Evolutionary conservation across 37 sponge, comb jelly and placozoan genomes (phyloP).

Genomic region (Cladorhizidae sp.): DNA sequence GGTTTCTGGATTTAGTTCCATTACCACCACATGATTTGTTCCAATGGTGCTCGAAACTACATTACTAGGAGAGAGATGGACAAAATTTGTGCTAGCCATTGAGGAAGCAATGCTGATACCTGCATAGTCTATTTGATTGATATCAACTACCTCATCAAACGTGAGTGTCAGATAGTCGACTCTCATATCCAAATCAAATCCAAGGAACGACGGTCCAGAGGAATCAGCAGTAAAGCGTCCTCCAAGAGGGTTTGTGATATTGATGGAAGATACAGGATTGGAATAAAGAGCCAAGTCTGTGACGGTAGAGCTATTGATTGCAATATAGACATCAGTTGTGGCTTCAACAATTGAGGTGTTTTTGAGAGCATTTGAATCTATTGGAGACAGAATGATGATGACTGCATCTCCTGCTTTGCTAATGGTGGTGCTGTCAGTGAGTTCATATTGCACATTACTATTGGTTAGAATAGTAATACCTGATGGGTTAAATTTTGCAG

Average conservation of each 20-base stretch:
- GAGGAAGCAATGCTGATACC: constrained; percentile 37
- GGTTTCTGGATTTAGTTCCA: constrained; percentile 51
- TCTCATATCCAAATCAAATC: constrained; percentile 68
- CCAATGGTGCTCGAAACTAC: constrained; percentile 28
- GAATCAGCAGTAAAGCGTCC: constrained; percentile 60
- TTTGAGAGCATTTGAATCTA: constrained; percentile 74
- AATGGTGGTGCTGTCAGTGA: constrained; percentile 54
- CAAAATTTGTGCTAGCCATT: background rate
- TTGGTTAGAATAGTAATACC: constrained; percentile 69
- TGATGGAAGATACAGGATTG: constrained; percentile 55
- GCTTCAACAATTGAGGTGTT: constrained; percentile 29
- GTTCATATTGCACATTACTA: constrained; percentile 48
- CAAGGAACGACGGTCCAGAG: constrained; percentile 46
- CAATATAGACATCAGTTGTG: constrained; percentile 27
- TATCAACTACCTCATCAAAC: constrained; percentile 74
- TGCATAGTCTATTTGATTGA: constrained; percentile 26
- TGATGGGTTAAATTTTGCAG: constrained; percentile 34
- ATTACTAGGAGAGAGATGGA: constrained; percentile 24
- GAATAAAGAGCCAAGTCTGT: constrained; percentile 61
- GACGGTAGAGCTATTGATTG: constrained; percentile 52
- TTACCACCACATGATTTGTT: constrained; percentile 40
- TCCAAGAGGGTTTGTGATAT: constrained; percentile 32
- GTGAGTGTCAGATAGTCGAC: constrained; percentile 57
- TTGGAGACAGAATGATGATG: constrained; percentile 41
- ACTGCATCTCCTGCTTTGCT: constrained; percentile 39